These are phyloP conservation scores for Agelas oroides DNA, from an alignment of 37 sponge, comb jelly and placozoan species.

Conservation along the genomic window DNA sequence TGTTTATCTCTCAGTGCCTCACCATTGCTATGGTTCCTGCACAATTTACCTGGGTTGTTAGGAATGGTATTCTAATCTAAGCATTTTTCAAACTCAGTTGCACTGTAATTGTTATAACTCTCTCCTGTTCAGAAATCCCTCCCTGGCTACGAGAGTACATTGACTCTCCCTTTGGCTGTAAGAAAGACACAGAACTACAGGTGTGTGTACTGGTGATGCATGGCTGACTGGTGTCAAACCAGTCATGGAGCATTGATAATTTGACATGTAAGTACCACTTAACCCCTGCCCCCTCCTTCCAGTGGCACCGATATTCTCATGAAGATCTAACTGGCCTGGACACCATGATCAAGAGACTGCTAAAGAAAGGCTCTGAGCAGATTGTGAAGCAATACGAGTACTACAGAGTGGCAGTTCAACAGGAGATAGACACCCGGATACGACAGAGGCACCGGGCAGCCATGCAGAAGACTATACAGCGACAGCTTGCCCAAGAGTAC, in stretches of 20 bases:
- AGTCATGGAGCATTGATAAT: background rate
- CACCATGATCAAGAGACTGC: constrained; percentile 83
- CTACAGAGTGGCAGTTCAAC: constrained; percentile 66
- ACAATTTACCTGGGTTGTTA: too few relatives aligned
- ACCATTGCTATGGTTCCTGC: too few relatives aligned
- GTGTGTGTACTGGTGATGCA: constrained; percentile 25
- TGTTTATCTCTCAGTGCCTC: too few relatives aligned
- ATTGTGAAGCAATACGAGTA: constrained; percentile 83
- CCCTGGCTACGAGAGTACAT: constrained; percentile 76
- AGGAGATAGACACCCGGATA: constrained; percentile 55
- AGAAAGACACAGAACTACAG: constrained; percentile 32
- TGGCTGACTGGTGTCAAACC: background rate
- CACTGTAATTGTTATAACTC: too few relatives aligned
- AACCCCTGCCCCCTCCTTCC: background rate
- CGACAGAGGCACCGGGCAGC: background rate
- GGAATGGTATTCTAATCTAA: too few relatives aligned
- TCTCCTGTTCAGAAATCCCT: constrained; percentile 71
- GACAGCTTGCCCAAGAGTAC: background rate
- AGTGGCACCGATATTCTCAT: constrained; percentile 66
- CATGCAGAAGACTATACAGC: background rate
- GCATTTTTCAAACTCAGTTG: too few relatives aligned
- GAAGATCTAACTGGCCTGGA: constrained; percentile 83
- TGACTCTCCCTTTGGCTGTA: constrained; percentile 57
- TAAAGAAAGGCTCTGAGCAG: constrained; percentile 87
- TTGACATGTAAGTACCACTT: too few relatives aligned